Evolutionary conservation across 2,113 vertebrate genomes (phyloP).

Genomic region (Phalacrocorax carbo): DNA sequence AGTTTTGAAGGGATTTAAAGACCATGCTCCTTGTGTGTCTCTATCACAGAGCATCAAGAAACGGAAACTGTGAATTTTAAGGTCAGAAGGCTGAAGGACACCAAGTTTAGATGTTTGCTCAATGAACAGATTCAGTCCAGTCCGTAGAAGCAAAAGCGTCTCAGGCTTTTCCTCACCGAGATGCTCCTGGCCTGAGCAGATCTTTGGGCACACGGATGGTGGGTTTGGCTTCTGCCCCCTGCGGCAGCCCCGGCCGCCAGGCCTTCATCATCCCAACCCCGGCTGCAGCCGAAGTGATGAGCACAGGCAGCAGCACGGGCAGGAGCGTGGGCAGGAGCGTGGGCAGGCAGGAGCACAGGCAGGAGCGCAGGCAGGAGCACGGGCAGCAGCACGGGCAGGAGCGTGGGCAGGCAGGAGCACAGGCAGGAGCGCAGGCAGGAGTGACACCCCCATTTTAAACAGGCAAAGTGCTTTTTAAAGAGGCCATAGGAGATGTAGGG

Average conservation of each 20-base stretch:
- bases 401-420: not conserved
- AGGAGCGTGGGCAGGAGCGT: not conserved
- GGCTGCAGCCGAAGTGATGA: rapidly evolving
- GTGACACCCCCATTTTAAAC: not conserved
- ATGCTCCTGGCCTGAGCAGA: not conserved
- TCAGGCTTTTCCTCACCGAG: not conserved
- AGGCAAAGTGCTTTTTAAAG: not conserved
- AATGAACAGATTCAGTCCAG: not conserved
- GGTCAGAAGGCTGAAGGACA: not conserved
- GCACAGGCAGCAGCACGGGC: not conserved
- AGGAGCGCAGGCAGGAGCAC: not conserved
- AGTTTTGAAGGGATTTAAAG: not conserved
- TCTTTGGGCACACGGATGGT: rapidly evolving
- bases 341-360: not conserved
- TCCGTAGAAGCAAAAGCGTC: not conserved
- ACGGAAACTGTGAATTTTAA: not conserved
- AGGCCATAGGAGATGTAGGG: not conserved
- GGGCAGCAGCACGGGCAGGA: no score
- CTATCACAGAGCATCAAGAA: not conserved
- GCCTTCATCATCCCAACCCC: not conserved
- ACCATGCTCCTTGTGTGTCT: not conserved
- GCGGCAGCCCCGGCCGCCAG: not conserved
- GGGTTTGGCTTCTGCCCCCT: not conserved
- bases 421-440: not conserved
- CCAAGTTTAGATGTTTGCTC: not conserved